These are phyloP conservation scores for Celastrina argiolus DNA, from an alignment of 2,888 invertebrate genomes.

Conservation along the genomic window DNA sequence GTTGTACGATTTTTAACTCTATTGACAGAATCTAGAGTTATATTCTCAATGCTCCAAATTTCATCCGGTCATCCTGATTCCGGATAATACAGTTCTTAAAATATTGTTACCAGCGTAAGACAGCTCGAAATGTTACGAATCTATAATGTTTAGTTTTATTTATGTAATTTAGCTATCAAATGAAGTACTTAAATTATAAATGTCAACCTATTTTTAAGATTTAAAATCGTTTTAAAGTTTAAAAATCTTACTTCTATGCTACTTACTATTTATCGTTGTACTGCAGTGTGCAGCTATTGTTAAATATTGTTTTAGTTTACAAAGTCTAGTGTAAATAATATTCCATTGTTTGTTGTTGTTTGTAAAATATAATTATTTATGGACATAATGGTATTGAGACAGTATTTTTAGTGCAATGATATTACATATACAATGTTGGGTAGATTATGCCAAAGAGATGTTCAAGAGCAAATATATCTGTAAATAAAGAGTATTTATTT, in stretches of 20 bases:
- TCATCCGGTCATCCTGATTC: too few relatives aligned
- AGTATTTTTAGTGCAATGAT: constrained; percentile 72
- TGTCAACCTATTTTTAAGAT: neutral
- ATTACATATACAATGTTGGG: constrained; percentile 46
- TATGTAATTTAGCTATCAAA: constrained; percentile 16
- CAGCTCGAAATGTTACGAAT: constrained; percentile 14
- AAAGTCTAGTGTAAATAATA: constrained; percentile 48
- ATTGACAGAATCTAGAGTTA: too few relatives aligned
- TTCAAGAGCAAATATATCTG: constrained; percentile 59
- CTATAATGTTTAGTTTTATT: constrained; percentile 20
- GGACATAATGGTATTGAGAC: constrained; percentile 36
- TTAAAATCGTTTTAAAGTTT: neutral
- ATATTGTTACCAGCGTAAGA: neutral
- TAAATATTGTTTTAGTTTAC: constrained; percentile 35
- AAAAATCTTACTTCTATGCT: neutral
- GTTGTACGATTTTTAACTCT: too few relatives aligned
- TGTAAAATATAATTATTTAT: constrained; percentile 33
- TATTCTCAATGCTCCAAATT: too few relatives aligned
- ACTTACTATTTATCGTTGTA: constrained; percentile 18
- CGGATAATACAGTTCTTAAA: neutral
- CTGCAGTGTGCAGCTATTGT: constrained; percentile 25
- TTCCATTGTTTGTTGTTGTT: constrained; percentile 36
- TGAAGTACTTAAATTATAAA: neutral
- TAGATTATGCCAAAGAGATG: constrained; percentile 73
- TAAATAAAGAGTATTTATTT: constrained; percentile 65